Evolutionary conservation across 1,140 invertebrate genomes (phyloP).

Genomic region (Camponotus pennsylvanicus): DNA sequence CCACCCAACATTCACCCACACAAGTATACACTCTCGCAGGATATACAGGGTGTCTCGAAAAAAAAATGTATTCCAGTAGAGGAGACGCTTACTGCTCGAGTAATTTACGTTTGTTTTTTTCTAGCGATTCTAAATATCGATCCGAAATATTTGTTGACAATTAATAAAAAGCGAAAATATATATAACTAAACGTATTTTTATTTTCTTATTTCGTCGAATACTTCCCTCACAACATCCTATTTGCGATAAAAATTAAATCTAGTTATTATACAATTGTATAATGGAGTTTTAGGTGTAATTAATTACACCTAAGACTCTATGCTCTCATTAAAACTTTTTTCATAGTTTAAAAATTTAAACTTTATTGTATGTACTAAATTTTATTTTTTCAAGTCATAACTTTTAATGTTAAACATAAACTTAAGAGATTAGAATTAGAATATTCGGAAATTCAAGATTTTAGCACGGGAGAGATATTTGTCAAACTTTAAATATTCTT

Average conservation of each 20-base stretch:
- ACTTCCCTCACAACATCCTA: background rate
- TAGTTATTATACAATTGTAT: too few relatives aligned
- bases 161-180: constrained; percentile 60
- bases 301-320: background rate
- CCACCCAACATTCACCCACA: constrained; percentile 70
- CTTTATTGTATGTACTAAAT: background rate
- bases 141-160: constrained; percentile 58
- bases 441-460: background rate
- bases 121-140: constrained; percentile 41
- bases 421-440: background rate
- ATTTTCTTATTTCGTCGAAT: constrained; percentile 26
- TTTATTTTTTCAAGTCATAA: background rate
- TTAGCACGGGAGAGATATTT: background rate
- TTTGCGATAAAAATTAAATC: background rate
- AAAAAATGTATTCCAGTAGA: constrained; percentile 59
- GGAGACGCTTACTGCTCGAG: constrained; percentile 62
- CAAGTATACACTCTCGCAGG: constrained; percentile 63
- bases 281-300: background rate
- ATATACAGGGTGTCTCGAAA: constrained; percentile 61
- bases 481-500: background rate
- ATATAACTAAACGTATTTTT: constrained; percentile 23
- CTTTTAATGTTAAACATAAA: background rate
- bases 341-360: background rate
- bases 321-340: background rate
- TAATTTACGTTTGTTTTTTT: constrained; percentile 60